Percentiles rank a stretch among this genome's conserved stretches.
Conservation (phyloP, 92 coral and sea anemone species). For the Paramuricea clavata region DNA sequence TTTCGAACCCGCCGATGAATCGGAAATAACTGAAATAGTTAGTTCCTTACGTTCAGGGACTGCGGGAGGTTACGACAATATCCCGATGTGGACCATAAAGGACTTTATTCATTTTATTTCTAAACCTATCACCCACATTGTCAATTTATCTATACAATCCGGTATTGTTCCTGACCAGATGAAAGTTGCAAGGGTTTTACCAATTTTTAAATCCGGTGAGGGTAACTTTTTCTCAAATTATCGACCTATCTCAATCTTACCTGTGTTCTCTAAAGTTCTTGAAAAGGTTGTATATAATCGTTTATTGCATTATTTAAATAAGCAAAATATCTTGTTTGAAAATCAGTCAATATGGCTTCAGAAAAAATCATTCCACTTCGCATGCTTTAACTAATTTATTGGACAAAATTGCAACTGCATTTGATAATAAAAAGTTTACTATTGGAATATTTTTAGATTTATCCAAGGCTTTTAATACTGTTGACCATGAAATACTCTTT, state of each 20-base stretch:
- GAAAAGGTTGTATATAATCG: conserved; percentile 47
- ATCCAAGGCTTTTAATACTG: conserved; percentile 39
- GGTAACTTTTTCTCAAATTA: conserved; percentile 29
- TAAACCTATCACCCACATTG: conserved; percentile 13
- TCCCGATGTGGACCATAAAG: conserved; percentile 19
- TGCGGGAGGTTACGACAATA: conserved; percentile 40
- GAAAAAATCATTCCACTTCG: background rate
- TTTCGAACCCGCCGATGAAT: background rate
- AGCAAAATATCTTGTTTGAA: conserved; percentile 8
- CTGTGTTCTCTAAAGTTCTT: conserved; percentile 27
- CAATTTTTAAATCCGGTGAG: conserved; percentile 35
- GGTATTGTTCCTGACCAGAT: conserved; percentile 39
- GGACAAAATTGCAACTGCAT: conserved; percentile 35
- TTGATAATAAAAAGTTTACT: conserved; percentile 34
- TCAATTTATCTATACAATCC: conserved; percentile 40
- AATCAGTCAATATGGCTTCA: conserved; percentile 43
- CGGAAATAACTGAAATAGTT: background rate
- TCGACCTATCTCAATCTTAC: conserved; percentile 43
- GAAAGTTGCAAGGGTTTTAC: conserved; percentile 43
- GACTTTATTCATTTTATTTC: background rate
- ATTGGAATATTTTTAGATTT: conserved; percentile 43
- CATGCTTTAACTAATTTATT: conserved; percentile 9
- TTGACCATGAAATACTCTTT: conserved; percentile 29
- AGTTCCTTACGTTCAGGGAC: conserved; percentile 4
- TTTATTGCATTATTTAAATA: conserved; percentile 4